Conservation (phyloP, 64 coral and sea anemone genomes). For the Stichodactyla helianthus region DNA sequence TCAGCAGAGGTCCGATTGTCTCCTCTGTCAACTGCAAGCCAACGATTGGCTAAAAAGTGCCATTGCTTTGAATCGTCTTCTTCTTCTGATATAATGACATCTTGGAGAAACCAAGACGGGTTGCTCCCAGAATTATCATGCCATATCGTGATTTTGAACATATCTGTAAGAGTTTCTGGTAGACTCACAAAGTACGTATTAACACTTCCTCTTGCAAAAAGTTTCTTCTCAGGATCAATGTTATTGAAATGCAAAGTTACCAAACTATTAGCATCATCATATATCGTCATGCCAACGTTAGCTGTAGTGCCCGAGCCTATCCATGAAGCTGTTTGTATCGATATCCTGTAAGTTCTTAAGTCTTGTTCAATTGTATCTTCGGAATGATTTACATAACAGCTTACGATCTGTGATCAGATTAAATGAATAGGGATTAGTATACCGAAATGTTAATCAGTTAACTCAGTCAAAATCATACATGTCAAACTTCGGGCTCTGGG, state of each 20-base stretch:
- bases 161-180: background rate
- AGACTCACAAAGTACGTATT: slow-evolving; percentile 11
- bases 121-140: slow-evolving; percentile 42
- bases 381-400: background rate
- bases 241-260: slow-evolving; percentile 13
- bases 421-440: too few relatives aligned
- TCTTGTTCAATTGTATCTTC: background rate
- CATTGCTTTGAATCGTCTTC: background rate
- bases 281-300: slow-evolving; percentile 28
- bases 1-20: background rate
- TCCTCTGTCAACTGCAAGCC: slow-evolving; percentile 40
- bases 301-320: slow-evolving; percentile 40
- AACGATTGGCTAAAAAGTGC: slow-evolving; percentile 43
- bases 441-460: too few relatives aligned
- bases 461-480: too few relatives aligned
- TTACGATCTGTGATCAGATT: background rate
- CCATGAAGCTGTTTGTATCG: slow-evolving; percentile 26
- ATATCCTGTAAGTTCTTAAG: slow-evolving; percentile 19
- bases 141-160: slow-evolving; percentile 51
- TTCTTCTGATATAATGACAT: slow-evolving; percentile 19
- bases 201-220: slow-evolving; percentile 39
- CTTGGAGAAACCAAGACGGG: slow-evolving; percentile 50
- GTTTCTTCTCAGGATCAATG: slow-evolving; percentile 2
- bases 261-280: slow-evolving; percentile 18
- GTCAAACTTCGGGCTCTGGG: too few relatives aligned